Evolutionary conservation across 2,797 vertebrate genomes (phyloP), one percentile per base, ranked within the genome.

Genomic region (Takifugu rubripes): DNA sequence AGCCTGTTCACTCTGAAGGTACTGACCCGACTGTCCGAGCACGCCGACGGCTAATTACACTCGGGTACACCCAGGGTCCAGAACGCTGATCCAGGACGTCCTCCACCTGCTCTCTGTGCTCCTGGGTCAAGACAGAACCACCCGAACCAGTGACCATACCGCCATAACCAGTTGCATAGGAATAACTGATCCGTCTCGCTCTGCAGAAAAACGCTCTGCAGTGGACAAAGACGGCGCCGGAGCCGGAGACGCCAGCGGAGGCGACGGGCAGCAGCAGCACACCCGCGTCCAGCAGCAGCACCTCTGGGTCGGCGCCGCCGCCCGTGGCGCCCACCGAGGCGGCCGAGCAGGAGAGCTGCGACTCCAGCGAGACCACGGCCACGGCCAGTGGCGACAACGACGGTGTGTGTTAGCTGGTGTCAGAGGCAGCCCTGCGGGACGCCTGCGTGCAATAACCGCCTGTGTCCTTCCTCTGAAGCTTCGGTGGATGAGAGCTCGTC

Each of bases 1-100:
- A 98, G 97, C 84, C 93, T 99, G n/a, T 99, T 98, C 79, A 99
- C 97, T 2, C 92, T 99, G 44, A 99, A 99, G 94, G 97, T 98
- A 90, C 75, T n/a, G 16, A n/a, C 1, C 31, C 31, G 4, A 7
- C 27, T 29, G 27, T 7, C 6, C 4, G 27, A 4, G 27, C 27
- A 29, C 27, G 6, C 27, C 4, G 6, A 2, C 27, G 21, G 21
- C 21, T 21, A 21, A 21, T 21, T 21, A 21, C 21, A 21, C 21
- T 21, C 21, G 21, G 21, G 21, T 21, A n/a, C n/a, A n/a, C n/a
- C 21, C 21, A 21, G 21, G 21, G 21, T 21, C 1, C 21, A 21
- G 21, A 21, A 21, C 21, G 21, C 17, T 17, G 17, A 17, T 17
- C 17, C 17, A 17, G 17, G 17, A 17, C 17, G 17, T 17, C 17